Evolutionary conservation across 2,888 invertebrate genomes (phyloP).

Genomic region (Mythimna loreyi): DNA sequence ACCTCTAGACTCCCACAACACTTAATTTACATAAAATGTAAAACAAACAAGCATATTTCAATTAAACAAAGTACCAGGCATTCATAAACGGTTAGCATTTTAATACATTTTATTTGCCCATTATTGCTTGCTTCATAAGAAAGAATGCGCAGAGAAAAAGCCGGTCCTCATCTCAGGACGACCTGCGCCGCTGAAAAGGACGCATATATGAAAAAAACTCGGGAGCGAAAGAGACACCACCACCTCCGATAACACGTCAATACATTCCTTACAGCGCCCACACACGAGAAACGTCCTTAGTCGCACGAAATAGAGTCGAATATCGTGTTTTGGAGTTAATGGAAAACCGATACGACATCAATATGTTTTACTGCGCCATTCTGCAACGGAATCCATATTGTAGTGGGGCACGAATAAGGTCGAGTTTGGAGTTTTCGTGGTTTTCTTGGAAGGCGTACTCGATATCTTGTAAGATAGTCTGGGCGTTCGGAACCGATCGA

Average conservation of each 20-base stretch:
- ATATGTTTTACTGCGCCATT: conserved; percentile 85
- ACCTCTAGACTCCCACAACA: conserved; percentile 17
- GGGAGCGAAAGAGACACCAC: conserved; percentile 83
- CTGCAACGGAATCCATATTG: conserved; percentile 72
- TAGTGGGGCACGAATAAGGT: conserved; percentile 73
- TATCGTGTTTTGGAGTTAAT: conserved; percentile 77
- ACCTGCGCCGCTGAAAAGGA: conserved; percentile 86
- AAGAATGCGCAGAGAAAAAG: conserved; percentile 89
- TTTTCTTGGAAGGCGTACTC: conserved; percentile 89
- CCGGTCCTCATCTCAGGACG: conserved; percentile 85
- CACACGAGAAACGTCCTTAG: conserved; percentile 77
- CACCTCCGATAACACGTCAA: conserved; percentile 90
- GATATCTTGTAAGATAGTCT: conserved; percentile 90
- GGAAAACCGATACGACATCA: conserved; percentile 91
- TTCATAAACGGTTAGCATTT: conserved; percentile 74
- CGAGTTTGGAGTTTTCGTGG: conserved; percentile 66
- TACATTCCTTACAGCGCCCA: conserved; percentile 84
- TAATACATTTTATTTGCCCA: conserved; percentile 79
- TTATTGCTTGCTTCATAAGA: conserved; percentile 83
- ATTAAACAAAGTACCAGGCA: conserved; percentile 77
- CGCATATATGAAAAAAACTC: conserved; percentile 81
- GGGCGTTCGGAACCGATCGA: conserved; percentile 90
- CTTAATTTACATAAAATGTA: conserved; percentile 59
- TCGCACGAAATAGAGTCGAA: conserved; percentile 67
- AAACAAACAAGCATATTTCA: conserved; percentile 66